Percentiles rank a stretch among this genome's conserved stretches.
These are phyloP conservation scores for Strigamia crassipes DNA, from an alignment of 2,888 invertebrate species.

Conservation along the genomic window DNA sequence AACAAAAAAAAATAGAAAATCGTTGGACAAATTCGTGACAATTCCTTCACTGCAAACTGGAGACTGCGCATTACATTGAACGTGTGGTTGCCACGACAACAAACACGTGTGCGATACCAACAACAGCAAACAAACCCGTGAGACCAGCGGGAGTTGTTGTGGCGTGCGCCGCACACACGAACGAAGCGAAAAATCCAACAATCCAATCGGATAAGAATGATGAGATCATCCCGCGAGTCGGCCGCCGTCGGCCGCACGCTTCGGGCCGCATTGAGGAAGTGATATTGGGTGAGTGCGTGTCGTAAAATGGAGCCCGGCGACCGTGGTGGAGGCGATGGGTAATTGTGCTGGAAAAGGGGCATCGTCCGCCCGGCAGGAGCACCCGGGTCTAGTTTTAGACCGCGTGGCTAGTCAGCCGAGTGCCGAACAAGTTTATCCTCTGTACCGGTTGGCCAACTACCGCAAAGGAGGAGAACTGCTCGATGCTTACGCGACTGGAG, in stretches of 20 bases:
- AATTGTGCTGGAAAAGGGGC: slow-evolving; percentile 42
- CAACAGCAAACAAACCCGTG: not conserved
- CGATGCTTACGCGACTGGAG: slow-evolving; percentile 66
- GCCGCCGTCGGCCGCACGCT: not conserved
- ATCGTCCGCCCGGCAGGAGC: slow-evolving; percentile 43
- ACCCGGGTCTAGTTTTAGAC: slow-evolving; percentile 78
- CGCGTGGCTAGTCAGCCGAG: slow-evolving; percentile 78
- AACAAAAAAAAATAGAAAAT: not conserved
- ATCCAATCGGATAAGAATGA: not conserved
- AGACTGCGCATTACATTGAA: not conserved
- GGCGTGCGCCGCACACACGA: not conserved
- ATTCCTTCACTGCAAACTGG: not conserved
- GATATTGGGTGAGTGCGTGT: not conserved
- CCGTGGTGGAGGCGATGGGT: slow-evolving; percentile 41
- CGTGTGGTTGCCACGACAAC: not conserved
- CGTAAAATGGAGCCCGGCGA: slow-evolving; percentile 9
- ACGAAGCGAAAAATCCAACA: not conserved
- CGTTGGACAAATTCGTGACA: not conserved
- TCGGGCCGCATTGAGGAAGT: not conserved
- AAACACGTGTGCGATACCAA: not conserved
- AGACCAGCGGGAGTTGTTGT: not conserved
- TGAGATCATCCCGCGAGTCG: not conserved
- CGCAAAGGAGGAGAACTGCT: slow-evolving; percentile 75
- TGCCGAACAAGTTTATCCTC: slow-evolving; percentile 77
- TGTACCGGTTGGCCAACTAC: slow-evolving; percentile 84